phyloP scores from a whole-genome alignment of 2,888 invertebrate species.

The Chymomyza fuscimana region DNA sequence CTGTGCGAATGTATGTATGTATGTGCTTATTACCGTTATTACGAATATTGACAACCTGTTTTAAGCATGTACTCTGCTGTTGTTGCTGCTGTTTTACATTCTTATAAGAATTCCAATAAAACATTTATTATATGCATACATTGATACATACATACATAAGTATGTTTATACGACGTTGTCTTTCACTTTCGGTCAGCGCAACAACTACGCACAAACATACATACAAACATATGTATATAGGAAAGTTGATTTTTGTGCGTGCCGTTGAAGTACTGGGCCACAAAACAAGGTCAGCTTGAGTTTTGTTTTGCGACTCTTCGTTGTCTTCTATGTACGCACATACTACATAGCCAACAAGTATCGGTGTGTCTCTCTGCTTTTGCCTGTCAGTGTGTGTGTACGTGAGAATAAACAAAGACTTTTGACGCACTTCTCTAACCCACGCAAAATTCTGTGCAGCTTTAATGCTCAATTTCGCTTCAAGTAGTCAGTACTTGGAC shows the following conservation, averaged over 20 bases:
- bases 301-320: not conserved
- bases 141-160: not conserved
- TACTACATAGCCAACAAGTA: not conserved
- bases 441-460: constrained; percentile 33
- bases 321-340: not conserved
- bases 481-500: constrained; percentile 1
- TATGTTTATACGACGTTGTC: constrained; percentile 24
- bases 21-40: constrained; percentile 21
- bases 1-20: constrained; percentile 12
- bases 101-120: constrained; percentile 70
- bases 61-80: no score
- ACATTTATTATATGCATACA: not conserved
- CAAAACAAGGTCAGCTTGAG: constrained; percentile 50
- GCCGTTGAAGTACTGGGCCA: constrained; percentile 13
- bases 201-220: constrained; percentile 25
- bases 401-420: constrained; percentile 34
- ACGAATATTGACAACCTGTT: not conserved
- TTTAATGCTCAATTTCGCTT: constrained; percentile 25
- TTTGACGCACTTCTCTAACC: constrained; percentile 40
- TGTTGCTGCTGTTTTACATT: constrained; percentile 46
- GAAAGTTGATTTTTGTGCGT: constrained; percentile 53
- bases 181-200: constrained; percentile 62
- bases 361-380: not conserved
- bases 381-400: not conserved
- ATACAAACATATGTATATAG: constrained; percentile 25